Conservation (phyloP, 2,113 vertebrate species). For the Oryzias melastigma region DNA sequence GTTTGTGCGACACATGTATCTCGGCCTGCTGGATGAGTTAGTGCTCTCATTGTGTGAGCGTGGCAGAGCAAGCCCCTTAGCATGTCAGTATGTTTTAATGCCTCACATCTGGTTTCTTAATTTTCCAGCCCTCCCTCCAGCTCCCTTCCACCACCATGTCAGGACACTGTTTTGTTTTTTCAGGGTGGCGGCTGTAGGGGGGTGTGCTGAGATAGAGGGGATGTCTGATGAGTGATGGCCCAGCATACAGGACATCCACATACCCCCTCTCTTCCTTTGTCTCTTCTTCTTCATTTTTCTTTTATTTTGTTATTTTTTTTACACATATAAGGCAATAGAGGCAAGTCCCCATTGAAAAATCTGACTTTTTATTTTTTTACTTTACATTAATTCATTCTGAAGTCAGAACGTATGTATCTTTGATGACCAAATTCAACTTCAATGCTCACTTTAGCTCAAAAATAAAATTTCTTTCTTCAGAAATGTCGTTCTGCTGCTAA, state of each 20-base stretch:
- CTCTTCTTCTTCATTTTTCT: conserved; percentile 15
- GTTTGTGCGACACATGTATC: conserved; percentile 46
- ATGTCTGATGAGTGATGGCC: conserved; percentile 78
- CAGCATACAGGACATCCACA: conserved; percentile 73
- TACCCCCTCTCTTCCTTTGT: conserved; percentile 50
- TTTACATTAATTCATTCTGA: background rate
- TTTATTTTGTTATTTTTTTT: conserved; percentile 12
- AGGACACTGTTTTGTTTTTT: conserved; percentile 82
- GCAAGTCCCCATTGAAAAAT: background rate
- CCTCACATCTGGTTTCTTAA: conserved; percentile 84
- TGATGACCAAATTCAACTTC: conserved; percentile 10
- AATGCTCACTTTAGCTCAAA: conserved; percentile 9
- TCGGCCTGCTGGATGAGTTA: conserved; percentile 68
- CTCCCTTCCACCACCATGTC: conserved; percentile 64
- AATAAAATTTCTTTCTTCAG: background rate
- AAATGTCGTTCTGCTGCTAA: conserved; percentile 15
- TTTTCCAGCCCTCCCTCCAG: conserved; percentile 62
- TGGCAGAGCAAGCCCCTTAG: conserved; percentile 73
- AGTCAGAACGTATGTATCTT: conserved; percentile 28
- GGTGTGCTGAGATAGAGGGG: conserved; percentile 49
- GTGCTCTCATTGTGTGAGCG: conserved; percentile 68
- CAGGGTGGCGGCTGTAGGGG: conserved; percentile 53
- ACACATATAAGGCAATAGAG: conserved; percentile 3
- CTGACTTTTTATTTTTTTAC: conserved; percentile 24
- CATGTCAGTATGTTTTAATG: conserved; percentile 81